phyloP scores from a whole-genome alignment of 2,888 invertebrate genomes.

The Mamestra brassicae region DNA sequence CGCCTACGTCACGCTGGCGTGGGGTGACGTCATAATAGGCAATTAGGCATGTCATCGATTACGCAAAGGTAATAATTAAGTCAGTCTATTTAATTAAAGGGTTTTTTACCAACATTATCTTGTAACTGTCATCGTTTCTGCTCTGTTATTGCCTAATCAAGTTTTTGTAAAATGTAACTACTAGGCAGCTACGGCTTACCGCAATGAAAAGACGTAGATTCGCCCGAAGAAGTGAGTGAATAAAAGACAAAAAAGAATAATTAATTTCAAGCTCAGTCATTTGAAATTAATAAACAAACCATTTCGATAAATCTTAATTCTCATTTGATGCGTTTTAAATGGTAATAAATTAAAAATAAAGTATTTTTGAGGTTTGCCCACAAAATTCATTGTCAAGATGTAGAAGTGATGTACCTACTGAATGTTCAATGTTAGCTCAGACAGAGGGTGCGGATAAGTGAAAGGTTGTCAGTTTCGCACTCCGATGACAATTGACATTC shows the following conservation, averaged over 20 bases:
- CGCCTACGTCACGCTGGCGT: constrained; percentile 33
- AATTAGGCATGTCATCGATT: constrained; percentile 25
- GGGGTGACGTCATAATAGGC: constrained; percentile 20
- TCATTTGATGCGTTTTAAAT: constrained; percentile 4
- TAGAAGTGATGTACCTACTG: not conserved
- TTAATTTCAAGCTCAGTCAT: not conserved
- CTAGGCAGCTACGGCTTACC: not conserved
- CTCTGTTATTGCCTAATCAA: not conserved
- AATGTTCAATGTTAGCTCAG: constrained; percentile 13
- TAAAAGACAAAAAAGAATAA: not conserved
- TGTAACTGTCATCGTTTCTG: not conserved
- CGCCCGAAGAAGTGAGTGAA: not conserved
- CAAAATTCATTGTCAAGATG: not conserved
- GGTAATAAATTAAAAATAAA: not conserved
- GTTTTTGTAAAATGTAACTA: not conserved
- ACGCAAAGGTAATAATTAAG: constrained; percentile 16
- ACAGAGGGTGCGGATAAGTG: constrained; percentile 23
- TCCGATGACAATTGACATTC: constrained; percentile 15
- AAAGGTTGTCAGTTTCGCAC: constrained; percentile 32
- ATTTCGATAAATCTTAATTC: not conserved
- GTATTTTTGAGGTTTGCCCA: not conserved
- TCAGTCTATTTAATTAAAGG: not conserved
- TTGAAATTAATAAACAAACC: constrained; percentile 9
- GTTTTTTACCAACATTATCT: not conserved
- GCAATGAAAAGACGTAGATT: not conserved